Evolutionary conservation across 2,113 vertebrate species (phyloP).

Genomic region (Micronycteris hirsuta): DNA sequence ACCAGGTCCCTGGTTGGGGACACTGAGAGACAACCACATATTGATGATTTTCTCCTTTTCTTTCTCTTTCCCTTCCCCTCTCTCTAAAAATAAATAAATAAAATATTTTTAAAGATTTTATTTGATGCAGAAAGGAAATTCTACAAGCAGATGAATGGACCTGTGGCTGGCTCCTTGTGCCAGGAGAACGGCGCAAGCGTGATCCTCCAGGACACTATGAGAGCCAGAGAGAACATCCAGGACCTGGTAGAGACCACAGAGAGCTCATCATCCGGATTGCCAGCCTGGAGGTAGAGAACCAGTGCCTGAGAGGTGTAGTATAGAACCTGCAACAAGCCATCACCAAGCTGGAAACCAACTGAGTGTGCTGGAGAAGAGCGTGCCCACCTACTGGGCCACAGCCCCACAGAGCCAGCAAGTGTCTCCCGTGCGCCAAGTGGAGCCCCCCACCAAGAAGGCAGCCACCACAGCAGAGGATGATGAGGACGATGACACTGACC

Average conservation of each 20-base stretch:
- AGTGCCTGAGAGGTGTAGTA: slow-evolving; percentile 88
- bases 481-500: slow-evolving; percentile 86
- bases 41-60: no score
- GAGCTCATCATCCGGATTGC: slow-evolving; percentile 88
- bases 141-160: slow-evolving; percentile 86
- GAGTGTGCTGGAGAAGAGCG: slow-evolving; percentile 84
- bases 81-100: no score
- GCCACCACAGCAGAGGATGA: slow-evolving; percentile 73
- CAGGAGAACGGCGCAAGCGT: neutral
- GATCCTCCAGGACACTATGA: neutral
- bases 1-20: no score
- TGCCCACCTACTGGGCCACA: slow-evolving; percentile 63
- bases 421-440: slow-evolving; percentile 72
- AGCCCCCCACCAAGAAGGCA: slow-evolving; percentile 60
- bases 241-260: slow-evolving; percentile 83
- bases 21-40: no score
- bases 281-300: slow-evolving; percentile 91
- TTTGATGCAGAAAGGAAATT: no score
- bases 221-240: neutral
- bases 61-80: no score
- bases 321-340: slow-evolving; percentile 87
- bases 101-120: no score
- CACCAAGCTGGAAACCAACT: slow-evolving; percentile 88
- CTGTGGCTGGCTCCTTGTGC: neutral
- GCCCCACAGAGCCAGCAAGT: slow-evolving; percentile 72